A percentile compares a stretch with the other conserved stretches of the same genome.
These are phyloP conservation scores for Alca torda DNA, from an alignment of 2,797 vertebrate genomes.

Conservation along the genomic window DNA sequence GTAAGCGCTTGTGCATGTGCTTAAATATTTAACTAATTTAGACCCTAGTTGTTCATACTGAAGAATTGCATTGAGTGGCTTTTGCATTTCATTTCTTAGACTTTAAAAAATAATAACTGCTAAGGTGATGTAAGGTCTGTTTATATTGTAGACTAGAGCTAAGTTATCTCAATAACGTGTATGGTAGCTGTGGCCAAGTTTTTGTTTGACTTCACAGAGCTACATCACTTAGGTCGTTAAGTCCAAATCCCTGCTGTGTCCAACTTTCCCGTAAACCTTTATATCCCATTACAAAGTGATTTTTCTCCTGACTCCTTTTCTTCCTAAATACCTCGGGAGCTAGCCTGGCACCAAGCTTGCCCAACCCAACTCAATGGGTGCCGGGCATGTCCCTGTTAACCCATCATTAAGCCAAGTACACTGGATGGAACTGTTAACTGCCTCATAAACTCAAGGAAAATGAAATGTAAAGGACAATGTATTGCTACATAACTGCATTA, in stretches of 20 bases:
- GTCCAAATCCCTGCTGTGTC: not conserved
- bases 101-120: not conserved
- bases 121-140: not conserved
- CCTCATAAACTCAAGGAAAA: not conserved
- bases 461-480: not conserved
- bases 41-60: not conserved
- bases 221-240: not conserved
- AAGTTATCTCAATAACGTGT: not conserved
- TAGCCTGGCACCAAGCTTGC: not conserved
- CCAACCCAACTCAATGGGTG: not conserved
- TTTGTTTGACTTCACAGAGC: not conserved
- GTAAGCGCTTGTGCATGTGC: not conserved
- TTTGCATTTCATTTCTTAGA: slow-evolving; percentile 1
- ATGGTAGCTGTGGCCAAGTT: not conserved
- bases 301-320: not conserved
- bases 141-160: not conserved
- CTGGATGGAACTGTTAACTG: not conserved
- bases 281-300: not conserved
- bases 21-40: slow-evolving; percentile 23
- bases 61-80: not conserved
- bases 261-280: not conserved
- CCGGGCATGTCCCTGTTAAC: not conserved
- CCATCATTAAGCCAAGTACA: not conserved
- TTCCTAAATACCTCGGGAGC: not conserved
- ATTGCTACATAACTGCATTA: not conserved